A percentile compares a stretch with the other conserved stretches of the same genome.
These are phyloP conservation scores for Indicator maculatus DNA, from an alignment of 2,113 vertebrate genomes.

Conservation along the genomic window DNA sequence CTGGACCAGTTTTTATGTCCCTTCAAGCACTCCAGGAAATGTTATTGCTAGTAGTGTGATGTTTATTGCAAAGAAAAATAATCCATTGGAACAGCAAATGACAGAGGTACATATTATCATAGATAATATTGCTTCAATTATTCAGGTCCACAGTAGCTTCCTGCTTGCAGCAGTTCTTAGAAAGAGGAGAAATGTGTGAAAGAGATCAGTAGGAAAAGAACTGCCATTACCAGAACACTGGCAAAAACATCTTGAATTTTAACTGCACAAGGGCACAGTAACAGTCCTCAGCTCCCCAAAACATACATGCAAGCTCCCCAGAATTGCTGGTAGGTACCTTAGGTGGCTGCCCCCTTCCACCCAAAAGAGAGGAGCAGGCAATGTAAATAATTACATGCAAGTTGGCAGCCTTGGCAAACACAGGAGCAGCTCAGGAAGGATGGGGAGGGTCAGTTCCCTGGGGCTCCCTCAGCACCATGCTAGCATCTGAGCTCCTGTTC, in stretches of 20 bases:
- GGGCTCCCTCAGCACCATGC: not conserved
- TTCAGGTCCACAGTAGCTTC: not conserved
- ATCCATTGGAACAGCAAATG: not conserved
- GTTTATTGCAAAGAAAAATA: constrained; percentile 9
- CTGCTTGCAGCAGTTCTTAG: constrained; percentile 25
- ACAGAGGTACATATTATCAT: constrained; percentile 51
- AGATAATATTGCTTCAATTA: constrained; percentile 65
- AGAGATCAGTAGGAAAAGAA: constrained; percentile 13
- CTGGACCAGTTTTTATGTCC: constrained; percentile 2
- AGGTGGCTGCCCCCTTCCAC: not conserved
- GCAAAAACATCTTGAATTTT: constrained; percentile 20
- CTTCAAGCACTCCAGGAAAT: constrained; percentile 59
- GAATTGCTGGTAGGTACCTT: not conserved
- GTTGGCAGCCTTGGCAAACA: not conserved
- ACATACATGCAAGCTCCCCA: not conserved
- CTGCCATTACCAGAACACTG: not conserved
- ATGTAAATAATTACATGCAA: not conserved
- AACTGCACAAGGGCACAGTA: not conserved
- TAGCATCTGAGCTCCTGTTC: not conserved
- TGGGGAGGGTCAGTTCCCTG: not conserved
- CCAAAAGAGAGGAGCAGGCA: not conserved
- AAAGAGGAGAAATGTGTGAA: constrained; percentile 16
- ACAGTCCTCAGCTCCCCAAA: not conserved
- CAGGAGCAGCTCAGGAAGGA: not conserved
- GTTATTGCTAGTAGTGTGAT: constrained; percentile 52